Evolutionary conservation across 2,797 vertebrate species (phyloP).

Genomic region (Simalia tracyae): DNA sequence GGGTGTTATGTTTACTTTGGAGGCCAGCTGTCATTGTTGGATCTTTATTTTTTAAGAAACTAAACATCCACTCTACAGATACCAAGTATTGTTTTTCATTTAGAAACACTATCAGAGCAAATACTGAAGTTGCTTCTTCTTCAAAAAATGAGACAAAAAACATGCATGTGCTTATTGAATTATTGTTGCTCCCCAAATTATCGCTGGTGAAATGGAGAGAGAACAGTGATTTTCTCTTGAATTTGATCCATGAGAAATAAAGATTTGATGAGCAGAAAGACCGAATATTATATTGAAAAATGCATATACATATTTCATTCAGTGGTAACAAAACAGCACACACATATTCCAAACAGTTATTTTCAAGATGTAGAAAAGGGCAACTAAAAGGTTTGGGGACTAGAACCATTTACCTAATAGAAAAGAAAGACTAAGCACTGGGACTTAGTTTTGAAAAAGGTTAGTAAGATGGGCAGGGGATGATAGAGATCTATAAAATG

Average conservation of each 20-base stretch:
- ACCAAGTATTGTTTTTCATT: neutral
- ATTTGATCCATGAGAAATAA: neutral
- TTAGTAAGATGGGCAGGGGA: neutral
- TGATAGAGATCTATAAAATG: neutral
- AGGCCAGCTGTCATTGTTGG: slow-evolving; percentile 30
- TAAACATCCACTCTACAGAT: slow-evolving; percentile 24
- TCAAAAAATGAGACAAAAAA: too few species aligned
- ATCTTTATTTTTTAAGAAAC: slow-evolving; percentile 17
- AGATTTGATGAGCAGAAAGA: neutral
- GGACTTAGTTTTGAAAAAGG: neutral
- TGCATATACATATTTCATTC: neutral
- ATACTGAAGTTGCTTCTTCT: slow-evolving; percentile 31
- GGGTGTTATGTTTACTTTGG: slow-evolving; percentile 18
- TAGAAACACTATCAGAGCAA: neutral
- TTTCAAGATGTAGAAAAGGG: neutral
- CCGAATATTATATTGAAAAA: neutral
- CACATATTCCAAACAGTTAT: neutral
- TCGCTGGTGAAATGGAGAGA: neutral
- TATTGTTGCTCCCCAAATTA: neutral
- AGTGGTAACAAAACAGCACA: neutral
- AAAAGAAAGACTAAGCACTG: neutral
- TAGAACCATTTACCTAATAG: neutral
- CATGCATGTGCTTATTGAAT: neutral
- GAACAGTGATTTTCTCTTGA: neutral
- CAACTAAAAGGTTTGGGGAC: neutral